These are phyloP conservation scores for Ochotona princeps DNA, from an alignment of 2,113 vertebrate genomes.

Conservation along the genomic window DNA sequence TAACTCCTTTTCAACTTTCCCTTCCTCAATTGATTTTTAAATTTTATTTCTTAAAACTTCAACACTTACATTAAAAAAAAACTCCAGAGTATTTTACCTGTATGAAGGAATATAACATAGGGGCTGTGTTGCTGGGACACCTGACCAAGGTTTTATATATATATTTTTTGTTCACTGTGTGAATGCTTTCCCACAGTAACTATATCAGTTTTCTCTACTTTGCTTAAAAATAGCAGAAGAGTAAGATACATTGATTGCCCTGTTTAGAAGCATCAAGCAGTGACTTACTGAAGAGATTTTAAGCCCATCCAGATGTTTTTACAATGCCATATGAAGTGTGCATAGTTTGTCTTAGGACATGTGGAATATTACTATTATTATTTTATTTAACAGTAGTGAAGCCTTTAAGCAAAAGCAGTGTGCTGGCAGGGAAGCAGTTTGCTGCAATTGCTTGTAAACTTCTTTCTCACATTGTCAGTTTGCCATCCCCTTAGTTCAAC, in stretches of 20 bases:
- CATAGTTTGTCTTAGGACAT: background rate
- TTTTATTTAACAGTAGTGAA: background rate
- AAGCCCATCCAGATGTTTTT: background rate
- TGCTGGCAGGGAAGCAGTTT: background rate
- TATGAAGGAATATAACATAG: background rate
- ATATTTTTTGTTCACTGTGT: background rate
- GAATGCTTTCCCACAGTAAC: background rate
- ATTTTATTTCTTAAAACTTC: slow-evolving; percentile 33
- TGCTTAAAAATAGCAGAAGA: background rate
- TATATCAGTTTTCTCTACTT: background rate
- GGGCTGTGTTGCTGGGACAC: background rate
- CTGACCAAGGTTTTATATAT: background rate
- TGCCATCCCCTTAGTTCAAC: rapidly evolving
- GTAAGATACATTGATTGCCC: background rate
- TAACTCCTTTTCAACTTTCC: background rate
- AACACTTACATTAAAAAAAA: background rate
- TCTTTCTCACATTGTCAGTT: background rate
- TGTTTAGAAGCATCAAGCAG: background rate
- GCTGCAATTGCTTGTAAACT: background rate
- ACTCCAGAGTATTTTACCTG: background rate
- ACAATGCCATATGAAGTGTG: background rate
- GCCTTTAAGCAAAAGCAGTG: background rate
- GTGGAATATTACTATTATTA: background rate
- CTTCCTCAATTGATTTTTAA: background rate
- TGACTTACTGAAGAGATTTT: background rate